A percentile compares a stretch with the other conserved stretches of the same genome.
Conservation (phyloP, 1,140 invertebrate genomes). For the Bombus haemorrhoidalis region DNA sequence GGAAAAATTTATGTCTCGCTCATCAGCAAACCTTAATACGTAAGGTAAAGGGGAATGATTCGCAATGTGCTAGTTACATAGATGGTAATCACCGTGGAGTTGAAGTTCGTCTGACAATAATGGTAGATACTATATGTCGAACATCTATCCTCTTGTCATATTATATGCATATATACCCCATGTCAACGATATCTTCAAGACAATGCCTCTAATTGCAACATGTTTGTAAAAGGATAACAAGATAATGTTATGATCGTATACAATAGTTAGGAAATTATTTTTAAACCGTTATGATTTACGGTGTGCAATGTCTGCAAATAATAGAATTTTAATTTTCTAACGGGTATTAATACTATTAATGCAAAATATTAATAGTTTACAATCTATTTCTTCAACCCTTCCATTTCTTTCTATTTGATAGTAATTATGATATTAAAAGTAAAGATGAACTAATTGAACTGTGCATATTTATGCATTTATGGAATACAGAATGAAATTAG, state of each 20-base stretch:
- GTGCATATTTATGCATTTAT: too few relatives aligned
- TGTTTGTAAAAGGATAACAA: neutral
- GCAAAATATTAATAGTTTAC: neutral
- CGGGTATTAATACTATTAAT: too few relatives aligned
- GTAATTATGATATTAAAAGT: too few relatives aligned
- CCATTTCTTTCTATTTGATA: too few relatives aligned
- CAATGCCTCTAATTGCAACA: neutral
- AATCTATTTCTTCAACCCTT: too few relatives aligned
- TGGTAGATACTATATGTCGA: neutral
- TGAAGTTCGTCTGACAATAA: conserved; percentile 29
- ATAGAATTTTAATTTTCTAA: neutral
- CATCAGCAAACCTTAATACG: neutral
- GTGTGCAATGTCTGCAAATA: neutral
- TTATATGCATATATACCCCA: neutral
- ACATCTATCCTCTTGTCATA: neutral
- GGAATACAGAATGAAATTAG: too few relatives aligned
- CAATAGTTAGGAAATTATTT: neutral
- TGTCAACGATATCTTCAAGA: neutral
- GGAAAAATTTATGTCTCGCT: too few relatives aligned
- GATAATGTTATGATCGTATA: neutral
- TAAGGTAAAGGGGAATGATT: too few relatives aligned
- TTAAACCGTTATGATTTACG: neutral
- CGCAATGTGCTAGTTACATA: neutral
- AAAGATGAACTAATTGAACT: neutral
- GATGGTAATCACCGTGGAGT: conserved; percentile 13